Evolutionary conservation across 2,888 invertebrate genomes (phyloP), one percentile per base, ranked within the genome.

Genomic region (Anagyrus pseudococci): DNA sequence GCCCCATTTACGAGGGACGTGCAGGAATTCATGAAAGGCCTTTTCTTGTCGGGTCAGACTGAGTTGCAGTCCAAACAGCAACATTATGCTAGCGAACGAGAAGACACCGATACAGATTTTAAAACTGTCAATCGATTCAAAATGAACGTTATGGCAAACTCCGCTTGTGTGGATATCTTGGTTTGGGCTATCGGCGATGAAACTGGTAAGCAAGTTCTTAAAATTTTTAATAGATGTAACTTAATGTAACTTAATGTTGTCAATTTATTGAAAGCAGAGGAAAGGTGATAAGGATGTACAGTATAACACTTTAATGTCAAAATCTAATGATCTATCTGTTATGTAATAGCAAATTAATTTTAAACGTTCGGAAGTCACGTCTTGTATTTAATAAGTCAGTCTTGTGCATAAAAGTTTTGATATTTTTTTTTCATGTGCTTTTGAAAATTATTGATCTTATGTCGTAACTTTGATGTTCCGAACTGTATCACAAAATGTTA

Each of bases 111-210:
- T 74, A 90, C 87, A 63, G 93, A 93, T 80, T 90, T 84, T 73
- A 88, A 89, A 1, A 88, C 91, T 0, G 91, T 95, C 2, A 94
- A 96, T 81, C 92, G 93, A 78, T 95, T 94, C 79, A 94, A 95
- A 83, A 90, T 96, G 40, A 96, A 96, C 75, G 96, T 98, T 0
- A 94, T 95, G 89, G 95, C 96, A 0, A 97, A 97, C 82, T 96
- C 98, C 0, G 96, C 96, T 1, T 98, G 98, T 77, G 96, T 99
- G 0, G 98, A 99, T 81, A 85, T 99, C 7, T 85, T 99, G 1
- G 97, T 98, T 29, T 99, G 98, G 98, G 96, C 98, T 1, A 96
- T 97, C 69, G 92, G 93, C 1, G 98, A 98, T 80, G 98, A 98
- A 84, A 93, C 94, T 76, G 96, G 96, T 95, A 81, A 83, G 50